Conservation (phyloP, 2,113 vertebrate genomes). For the Sebastes fasciatus region DNA sequence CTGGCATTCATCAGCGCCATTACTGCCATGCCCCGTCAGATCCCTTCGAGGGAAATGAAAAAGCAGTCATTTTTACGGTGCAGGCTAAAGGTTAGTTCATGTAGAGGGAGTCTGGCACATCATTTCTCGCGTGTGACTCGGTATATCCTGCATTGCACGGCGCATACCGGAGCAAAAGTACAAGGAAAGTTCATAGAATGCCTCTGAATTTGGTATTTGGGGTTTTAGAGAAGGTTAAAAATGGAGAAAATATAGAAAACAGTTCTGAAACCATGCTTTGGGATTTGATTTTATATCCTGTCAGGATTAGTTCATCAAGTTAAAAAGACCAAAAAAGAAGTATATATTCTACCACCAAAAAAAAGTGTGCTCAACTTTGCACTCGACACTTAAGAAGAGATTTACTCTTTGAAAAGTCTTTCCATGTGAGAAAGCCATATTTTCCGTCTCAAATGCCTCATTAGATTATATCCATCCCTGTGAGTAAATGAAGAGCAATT, state of each 20-base stretch:
- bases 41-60: constrained; percentile 78
- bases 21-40: constrained; percentile 77
- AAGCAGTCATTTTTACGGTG: constrained; percentile 80
- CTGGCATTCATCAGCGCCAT: constrained; percentile 81
- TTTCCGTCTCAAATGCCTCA: constrained; percentile 47
- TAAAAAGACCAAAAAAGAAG: constrained; percentile 19
- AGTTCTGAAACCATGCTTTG: constrained; percentile 3
- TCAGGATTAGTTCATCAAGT: constrained; percentile 27
- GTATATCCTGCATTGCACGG: constrained; percentile 32
- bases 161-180: constrained; percentile 30
- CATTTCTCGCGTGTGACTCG: constrained; percentile 44
- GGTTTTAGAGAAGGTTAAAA: constrained; percentile 14
- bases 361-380: constrained; percentile 21
- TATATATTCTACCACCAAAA: not conserved
- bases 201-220: constrained; percentile 25
- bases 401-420: constrained; percentile 44
- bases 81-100: constrained; percentile 80
- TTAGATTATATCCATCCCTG: constrained; percentile 52
- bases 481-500: constrained; percentile 70
- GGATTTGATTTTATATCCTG: constrained; percentile 34
- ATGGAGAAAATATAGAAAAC: not conserved
- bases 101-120: constrained; percentile 67
- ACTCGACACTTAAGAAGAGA: constrained; percentile 13
- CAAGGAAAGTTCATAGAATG: constrained; percentile 42
- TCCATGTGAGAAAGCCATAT: constrained; percentile 46